These are phyloP conservation scores for Danionella cerebrum DNA, from an alignment of 2,113 vertebrate genomes.

Conservation along the genomic window DNA sequence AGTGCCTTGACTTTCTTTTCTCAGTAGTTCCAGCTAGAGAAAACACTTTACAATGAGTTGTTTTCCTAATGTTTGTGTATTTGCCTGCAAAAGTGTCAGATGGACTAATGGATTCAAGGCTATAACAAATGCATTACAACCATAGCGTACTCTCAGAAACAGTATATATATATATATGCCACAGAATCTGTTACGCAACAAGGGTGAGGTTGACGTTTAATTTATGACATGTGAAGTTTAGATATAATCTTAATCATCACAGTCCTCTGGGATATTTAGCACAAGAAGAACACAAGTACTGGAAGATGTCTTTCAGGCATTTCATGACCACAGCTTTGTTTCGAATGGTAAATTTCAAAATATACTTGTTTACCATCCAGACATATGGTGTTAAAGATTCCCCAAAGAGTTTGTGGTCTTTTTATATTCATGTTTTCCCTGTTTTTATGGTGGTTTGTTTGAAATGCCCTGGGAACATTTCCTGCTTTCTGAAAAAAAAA, in stretches of 20 bases:
- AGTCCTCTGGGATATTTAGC: not conserved
- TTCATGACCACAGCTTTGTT: conserved; percentile 18
- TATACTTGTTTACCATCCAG: not conserved
- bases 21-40: too few species aligned
- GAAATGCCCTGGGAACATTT: not conserved
- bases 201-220: not conserved
- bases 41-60: too few species aligned
- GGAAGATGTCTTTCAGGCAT: not conserved
- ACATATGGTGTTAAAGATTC: not conserved
- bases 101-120: conserved; percentile 1
- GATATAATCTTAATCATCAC: not conserved
- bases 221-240: too few species aligned
- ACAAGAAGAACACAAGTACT: not conserved
- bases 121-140: conserved; percentile 5
- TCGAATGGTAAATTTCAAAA: not conserved
- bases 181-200: not conserved
- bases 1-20: too few species aligned
- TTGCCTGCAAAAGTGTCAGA: not conserved
- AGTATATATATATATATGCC: not conserved
- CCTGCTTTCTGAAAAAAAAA: not conserved
- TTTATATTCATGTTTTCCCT: not conserved
- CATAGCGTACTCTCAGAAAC: not conserved
- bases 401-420: not conserved
- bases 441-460: not conserved
- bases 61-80: too few species aligned